Base-by-base conservation (phyloP, 2,888 invertebrate genomes). In the Girardia tigrina region DNA sequence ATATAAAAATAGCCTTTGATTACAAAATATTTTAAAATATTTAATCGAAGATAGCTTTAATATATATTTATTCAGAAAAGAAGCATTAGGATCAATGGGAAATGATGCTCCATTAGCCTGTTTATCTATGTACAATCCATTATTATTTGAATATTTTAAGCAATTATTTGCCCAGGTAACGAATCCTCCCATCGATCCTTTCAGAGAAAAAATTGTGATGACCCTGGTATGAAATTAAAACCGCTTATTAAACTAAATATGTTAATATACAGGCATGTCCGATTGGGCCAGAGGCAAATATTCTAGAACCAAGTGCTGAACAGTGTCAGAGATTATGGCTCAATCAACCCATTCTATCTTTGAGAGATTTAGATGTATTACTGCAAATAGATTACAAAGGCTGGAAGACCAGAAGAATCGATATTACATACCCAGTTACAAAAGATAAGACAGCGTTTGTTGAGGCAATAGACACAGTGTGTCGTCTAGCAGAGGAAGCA, bases 121-220 rank as follows among this genome's bases (percentile, higher is more conserved):
- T 81, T 88, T 98, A 28, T 98, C 97, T 0, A 88, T 89, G 83
- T 95, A 92, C 86, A 91, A 94, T 83, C 98, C 98, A 8, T 86
- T 95, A 77, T 88, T 92, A 0, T 98, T 94, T 84, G 92, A 92
- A 80, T 98, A 98, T 85, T 98, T 98, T 87, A 97, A 98, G 83
- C 98, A 98, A 83, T 87, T 97, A 71, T 98, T 98, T 85, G 98
- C 98, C 36, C 98, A 98, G 87, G 86, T 86, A 80, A 98, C 98
- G 80, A 98, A 98, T 87, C 98, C 98, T 2, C 98, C 98, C 1
- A 97, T 98, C 79, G 98, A 98, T 87, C 98, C 98, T 42, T 97
- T 98, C 88, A 88, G 94, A 80, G 98, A 98, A 86, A 93, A 92
- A 85, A 91, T 97, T 79, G 95, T 98, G 78, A 98, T 98, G 97